Evolutionary conservation across 2,888 invertebrate species (phyloP).

Genomic region (Eupithecia dodoneata): DNA sequence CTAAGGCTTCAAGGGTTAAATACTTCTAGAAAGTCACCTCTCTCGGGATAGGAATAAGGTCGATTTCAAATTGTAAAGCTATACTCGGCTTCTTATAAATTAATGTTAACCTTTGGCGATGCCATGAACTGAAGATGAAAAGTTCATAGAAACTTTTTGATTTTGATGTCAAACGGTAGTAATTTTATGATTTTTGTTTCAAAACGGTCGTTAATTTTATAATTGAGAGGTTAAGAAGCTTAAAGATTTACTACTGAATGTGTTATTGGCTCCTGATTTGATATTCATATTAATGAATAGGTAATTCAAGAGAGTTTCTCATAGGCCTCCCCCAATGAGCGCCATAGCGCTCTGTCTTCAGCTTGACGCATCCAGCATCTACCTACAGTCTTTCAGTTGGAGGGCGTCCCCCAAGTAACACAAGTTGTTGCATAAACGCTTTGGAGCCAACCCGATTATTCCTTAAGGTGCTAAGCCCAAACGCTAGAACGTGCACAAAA

Average conservation of each 20-base stretch:
- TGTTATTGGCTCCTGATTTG: neutral
- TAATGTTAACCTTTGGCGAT: neutral
- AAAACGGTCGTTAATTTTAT: neutral
- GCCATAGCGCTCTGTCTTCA: too few relatives aligned
- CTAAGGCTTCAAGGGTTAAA: neutral
- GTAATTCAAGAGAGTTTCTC: too few relatives aligned
- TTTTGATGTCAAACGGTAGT: neutral
- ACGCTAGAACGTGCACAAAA: too few relatives aligned
- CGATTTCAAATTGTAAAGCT: neutral
- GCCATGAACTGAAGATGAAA: neutral
- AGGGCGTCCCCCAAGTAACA: too few relatives aligned
- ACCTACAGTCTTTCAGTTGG: too few relatives aligned
- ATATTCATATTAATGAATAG: neutral
- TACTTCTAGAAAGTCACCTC: neutral
- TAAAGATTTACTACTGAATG: neutral
- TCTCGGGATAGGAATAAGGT: neutral
- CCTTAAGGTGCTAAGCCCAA: too few relatives aligned
- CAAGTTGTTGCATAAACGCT: too few relatives aligned
- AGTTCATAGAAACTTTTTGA: conserved; percentile 5
- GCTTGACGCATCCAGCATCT: too few relatives aligned
- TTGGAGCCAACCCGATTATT: too few relatives aligned
- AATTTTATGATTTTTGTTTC: conserved; percentile 8
- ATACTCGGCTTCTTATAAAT: neutral
- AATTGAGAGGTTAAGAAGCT: neutral
- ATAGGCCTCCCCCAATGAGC: too few relatives aligned